Evolutionary conservation across 2,888 invertebrate genomes (phyloP), one percentile per base, ranked within the genome.

Genomic region (Eilema caniola): DNA sequence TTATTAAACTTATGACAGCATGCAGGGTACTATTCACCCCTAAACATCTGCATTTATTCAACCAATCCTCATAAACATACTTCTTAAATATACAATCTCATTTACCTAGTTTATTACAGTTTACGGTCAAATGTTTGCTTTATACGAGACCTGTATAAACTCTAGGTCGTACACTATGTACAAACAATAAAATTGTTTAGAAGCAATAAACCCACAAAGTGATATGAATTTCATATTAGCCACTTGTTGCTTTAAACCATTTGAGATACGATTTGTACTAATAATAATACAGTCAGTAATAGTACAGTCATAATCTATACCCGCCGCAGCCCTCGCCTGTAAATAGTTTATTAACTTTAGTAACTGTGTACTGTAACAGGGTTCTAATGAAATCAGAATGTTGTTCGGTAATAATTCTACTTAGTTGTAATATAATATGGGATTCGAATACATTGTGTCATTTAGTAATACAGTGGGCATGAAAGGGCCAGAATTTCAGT

Each of bases 241-340:
- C 62, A 67, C 67, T 67, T 67, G 67, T 67, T 67, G 67, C 67
- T 61, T 24, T 47, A 14, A 61, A 25, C 41, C 20, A 20, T 62
- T 47, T 53, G 47, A 67, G 33, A 47, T 67, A 33, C 62, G 53
- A 67, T 61, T 62, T 67, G 62, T 47, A 67, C 53, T 53, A 37
- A 25, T 25, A 67, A 23, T 53, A 47, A 11, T 67, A 67, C 23
- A 59, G 53, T 61, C 33, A 57, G 28, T 37, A 23, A 57, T 66
- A 56, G 62, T 70, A 61, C 33, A 57, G 28, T 37, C 28, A 57
- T 66, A 56, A 66, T 70, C 70, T 70, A 62, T 67, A 67, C 41
- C 28, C 7, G 23, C 65, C 31, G 20, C 41, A 57, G 25, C 28
- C 64, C 63, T 64, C 28, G 53, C 28, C 47, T 28, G 53, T 62